Conservation (phyloP, 2,797 vertebrate species). For the Rhodeus uyekii region DNA sequence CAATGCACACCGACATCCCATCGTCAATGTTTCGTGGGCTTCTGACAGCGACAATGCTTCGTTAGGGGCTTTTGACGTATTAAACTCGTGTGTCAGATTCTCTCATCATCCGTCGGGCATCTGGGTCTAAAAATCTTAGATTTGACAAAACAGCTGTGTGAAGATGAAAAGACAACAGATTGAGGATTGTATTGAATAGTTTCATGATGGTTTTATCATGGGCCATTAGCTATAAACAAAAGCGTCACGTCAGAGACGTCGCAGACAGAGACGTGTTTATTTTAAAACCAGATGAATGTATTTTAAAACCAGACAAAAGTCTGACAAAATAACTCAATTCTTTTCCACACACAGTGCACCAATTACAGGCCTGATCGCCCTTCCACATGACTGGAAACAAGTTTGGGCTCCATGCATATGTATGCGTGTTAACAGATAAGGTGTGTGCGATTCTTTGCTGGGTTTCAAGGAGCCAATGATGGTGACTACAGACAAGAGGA, state of each 20-base stretch:
- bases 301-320: slow-evolving; percentile 31
- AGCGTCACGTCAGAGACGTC: slow-evolving; percentile 3
- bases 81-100: not conserved
- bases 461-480: slow-evolving; percentile 57
- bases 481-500: slow-evolving; percentile 68
- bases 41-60: slow-evolving; percentile 35
- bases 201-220: slow-evolving; percentile 39
- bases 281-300: slow-evolving; percentile 19
- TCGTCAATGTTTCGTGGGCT: not conserved
- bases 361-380: slow-evolving; percentile 2
- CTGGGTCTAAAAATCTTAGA: slow-evolving; percentile 27
- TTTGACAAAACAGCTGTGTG: slow-evolving; percentile 37
- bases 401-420: slow-evolving; percentile 42
- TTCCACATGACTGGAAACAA: slow-evolving; percentile 16
- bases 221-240: slow-evolving; percentile 44
- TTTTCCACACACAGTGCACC: not conserved
- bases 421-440: slow-evolving; percentile 53
- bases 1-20: not conserved
- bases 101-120: slow-evolving; percentile 5
- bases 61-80: slow-evolving; percentile 21
- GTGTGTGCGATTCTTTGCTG: slow-evolving; percentile 58
- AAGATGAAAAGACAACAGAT: slow-evolving; percentile 41
- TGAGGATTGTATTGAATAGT: slow-evolving; percentile 26
- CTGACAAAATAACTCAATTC: not conserved
- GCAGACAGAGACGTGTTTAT: slow-evolving; percentile 36